Percentiles rank a stretch among this genome's conserved stretches.
Evolutionary conservation across 2,888 invertebrate species (phyloP).

Genomic region (Gymnocheta viridis): DNA sequence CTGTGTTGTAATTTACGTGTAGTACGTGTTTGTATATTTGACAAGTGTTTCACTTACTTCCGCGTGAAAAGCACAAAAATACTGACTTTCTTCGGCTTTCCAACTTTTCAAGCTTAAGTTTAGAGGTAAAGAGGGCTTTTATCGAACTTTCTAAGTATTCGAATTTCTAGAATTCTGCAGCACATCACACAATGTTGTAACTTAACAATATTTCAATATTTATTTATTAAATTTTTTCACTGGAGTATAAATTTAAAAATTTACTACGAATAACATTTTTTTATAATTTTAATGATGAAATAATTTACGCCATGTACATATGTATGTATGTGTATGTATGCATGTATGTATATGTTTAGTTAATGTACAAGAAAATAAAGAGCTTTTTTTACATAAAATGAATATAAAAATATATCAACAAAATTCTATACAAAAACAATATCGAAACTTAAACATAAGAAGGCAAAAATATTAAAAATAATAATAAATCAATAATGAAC

Average conservation of each 20-base stretch:
- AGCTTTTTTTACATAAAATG: constrained; percentile 35
- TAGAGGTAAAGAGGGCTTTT: no score
- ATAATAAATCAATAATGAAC: constrained; percentile 11
- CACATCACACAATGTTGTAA: background rate
- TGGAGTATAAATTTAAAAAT: constrained; percentile 30
- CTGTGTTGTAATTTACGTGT: background rate
- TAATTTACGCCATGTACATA: constrained; percentile 33
- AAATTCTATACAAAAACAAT: constrained; percentile 21
- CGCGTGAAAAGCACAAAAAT: background rate
- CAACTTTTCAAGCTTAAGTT: no score
- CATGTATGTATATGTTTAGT: background rate
- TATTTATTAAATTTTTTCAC: background rate
- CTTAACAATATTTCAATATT: background rate
- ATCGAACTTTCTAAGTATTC: background rate
- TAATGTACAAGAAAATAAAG: constrained; percentile 30
- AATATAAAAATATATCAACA: constrained; percentile 36
- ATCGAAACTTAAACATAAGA: constrained; percentile 21
- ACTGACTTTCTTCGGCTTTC: background rate
- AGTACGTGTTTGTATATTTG: background rate
- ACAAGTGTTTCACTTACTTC: background rate
- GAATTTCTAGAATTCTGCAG: background rate
- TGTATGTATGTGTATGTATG: background rate
- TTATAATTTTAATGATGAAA: constrained; percentile 27
- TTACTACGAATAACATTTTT: constrained; percentile 15
- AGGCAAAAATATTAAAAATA: background rate